Base-by-base conservation (phyloP, 1,140 invertebrate species). In the Platyscapa corneri region DNA sequence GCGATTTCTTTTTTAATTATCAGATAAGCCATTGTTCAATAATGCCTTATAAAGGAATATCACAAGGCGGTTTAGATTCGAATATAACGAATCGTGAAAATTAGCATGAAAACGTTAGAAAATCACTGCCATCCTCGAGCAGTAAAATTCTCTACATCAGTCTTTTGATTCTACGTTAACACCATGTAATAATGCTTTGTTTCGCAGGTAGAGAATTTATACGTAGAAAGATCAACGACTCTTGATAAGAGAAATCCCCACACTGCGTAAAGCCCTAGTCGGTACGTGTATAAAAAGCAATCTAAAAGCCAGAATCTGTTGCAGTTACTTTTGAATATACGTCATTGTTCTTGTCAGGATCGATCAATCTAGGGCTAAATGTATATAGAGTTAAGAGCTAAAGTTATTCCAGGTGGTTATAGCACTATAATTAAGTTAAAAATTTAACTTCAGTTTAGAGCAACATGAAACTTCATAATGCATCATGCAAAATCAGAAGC, bases 161-260 rank as follows among this genome's bases (percentile, higher is more conserved):
- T n/a, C 60, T 53, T 49, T 53, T 30, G 0, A 60, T 49, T 60
- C 30, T 60, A 60, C 23, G 46, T 78, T 82, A 82, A 70, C 79
- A 46, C 23, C 42, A 23, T 30, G 27, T 72, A 46, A 72, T 82
- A 70, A 70, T n/a, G 46, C 42, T 34, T 42, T 53, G 37, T 46
- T 37, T 46, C 18, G 27, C 8, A 39, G 46, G 20, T 72, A n/a
- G 64, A 32, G 72, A 82, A 82, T 82, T 65, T 72, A 82, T 72
- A 72, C 30, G 42, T 65, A 72, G 79, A 72, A 82, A 82, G 79
- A 82, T 82, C 79, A 53, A 80, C 60, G 60, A 42, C 34, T 34
- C 23, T 12, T 30, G 77, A 80, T 80, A 80, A 80, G 77, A 27
- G 6, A 46, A 20, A 12, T 76, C n/a, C 49, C 23, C 5, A 49